Base-by-base conservation (phyloP, 1,140 invertebrate species). In the Oryzaephilus surinamensis region DNA sequence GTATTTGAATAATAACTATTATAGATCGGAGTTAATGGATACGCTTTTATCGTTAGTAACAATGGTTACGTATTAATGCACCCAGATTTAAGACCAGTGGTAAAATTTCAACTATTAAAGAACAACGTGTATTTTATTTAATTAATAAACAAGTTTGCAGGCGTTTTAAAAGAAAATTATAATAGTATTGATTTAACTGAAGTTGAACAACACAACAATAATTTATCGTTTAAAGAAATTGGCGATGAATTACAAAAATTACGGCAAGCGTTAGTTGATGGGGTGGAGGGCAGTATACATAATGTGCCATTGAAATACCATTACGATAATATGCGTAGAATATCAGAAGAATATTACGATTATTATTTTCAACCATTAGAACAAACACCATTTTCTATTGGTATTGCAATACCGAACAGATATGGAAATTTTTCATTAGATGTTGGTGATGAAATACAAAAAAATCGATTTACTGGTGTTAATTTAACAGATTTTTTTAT, bases 51-150 rank as follows among this genome's bases (percentile, higher is more conserved):
- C 60, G 83, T 96, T 49, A 91, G 92, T 65, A 96, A 97, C 62
- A 98, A 98, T 72, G 95, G 95, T 30, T 88, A 95, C 63, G 77
- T 97, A 44, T 69, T 99, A 30, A 96, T 91, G 65, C 95, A 99
- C 76, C 95, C 95, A n/a, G 92, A 97, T 64, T 74, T 96, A 50
- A 74, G 91, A 52, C 91, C 93, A 43, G 65, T 90, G 66, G 86
- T 32, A 18, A 12, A 26, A 16, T 6, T 4, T 29, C 17, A n/a
- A 7, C 41, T 16, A 41, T 20, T n/a, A 3, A 4, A 19, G 18
- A 32, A 11, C 11, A 24, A 24, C 20, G n/a, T n/a, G n/a, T n/a
- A n/a, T n/a, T n/a, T n/a, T n/a, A n/a, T n/a, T n/a, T n/a, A n/a
- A n/a, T n/a, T n/a, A n/a, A n/a, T n/a, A n/a, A n/a, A n/a, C n/a